Evolutionary conservation across 1,140 invertebrate species (phyloP).

Genomic region (Cotesia typhae): DNA sequence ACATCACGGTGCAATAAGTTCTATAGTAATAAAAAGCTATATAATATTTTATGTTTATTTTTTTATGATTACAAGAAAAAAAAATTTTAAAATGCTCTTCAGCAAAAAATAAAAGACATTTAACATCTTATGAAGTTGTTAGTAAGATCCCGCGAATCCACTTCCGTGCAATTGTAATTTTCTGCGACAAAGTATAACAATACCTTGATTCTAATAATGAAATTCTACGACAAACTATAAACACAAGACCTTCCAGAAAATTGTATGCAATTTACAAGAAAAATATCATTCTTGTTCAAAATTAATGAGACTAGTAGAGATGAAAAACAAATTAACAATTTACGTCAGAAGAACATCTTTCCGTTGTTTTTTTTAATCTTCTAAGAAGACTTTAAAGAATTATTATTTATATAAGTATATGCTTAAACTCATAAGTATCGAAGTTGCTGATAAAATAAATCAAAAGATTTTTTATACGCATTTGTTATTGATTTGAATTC

Average conservation of each 20-base stretch:
- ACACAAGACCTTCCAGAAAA: not conserved
- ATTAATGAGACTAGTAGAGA: not conserved
- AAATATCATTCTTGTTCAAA: not conserved
- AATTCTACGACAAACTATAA: not conserved
- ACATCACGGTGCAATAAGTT: constrained; percentile 8
- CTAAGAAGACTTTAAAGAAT: too few relatives aligned
- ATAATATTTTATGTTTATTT: not conserved
- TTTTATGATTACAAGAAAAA: not conserved
- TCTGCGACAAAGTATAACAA: constrained; percentile 1
- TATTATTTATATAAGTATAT: too few relatives aligned
- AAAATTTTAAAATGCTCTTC: not conserved
- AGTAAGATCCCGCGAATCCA: too few relatives aligned
- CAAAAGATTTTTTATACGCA: too few relatives aligned
- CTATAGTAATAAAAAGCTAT: not conserved
- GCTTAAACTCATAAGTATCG: too few relatives aligned
- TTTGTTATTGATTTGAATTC: too few relatives aligned
- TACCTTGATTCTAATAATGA: not conserved
- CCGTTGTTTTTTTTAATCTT: too few relatives aligned
- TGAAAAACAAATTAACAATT: not conserved
- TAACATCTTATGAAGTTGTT: not conserved
- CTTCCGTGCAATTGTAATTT: constrained; percentile 4
- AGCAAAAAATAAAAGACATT: not conserved
- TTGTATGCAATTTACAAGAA: not conserved
- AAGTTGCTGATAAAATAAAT: too few relatives aligned
- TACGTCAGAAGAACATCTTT: not conserved